These are phyloP conservation scores for Andricus curvator DNA, from an alignment of 2,888 invertebrate genomes.

Conservation along the genomic window DNA sequence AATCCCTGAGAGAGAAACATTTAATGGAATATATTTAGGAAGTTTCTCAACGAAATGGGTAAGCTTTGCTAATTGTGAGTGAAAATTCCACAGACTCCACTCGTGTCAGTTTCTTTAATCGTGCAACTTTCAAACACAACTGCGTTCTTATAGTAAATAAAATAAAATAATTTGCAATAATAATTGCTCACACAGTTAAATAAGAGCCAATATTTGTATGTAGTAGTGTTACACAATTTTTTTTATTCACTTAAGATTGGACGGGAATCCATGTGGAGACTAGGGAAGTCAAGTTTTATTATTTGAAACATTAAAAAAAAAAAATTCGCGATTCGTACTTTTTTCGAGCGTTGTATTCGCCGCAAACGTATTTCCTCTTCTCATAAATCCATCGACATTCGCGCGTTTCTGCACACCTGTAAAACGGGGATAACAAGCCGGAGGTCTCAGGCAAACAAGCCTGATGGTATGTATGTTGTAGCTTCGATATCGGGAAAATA, in stretches of 20 bases:
- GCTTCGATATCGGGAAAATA: constrained; percentile 31
- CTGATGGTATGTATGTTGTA: neutral
- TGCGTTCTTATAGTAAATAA: neutral
- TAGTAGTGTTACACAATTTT: too few species aligned
- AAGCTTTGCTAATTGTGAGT: constrained; percentile 19
- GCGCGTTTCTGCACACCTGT: neutral
- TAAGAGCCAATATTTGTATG: too few species aligned
- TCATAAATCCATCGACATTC: constrained; percentile 33
- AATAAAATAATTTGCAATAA: neutral
- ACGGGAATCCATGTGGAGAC: too few species aligned
- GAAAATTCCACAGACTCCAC: constrained; percentile 10
- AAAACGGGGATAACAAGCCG: constrained; percentile 25
- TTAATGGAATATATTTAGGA: constrained; percentile 19
- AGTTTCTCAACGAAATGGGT: neutral
- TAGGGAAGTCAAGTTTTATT: neutral
- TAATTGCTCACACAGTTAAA: too few species aligned
- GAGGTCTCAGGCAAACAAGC: constrained; percentile 5
- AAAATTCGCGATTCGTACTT: neutral
- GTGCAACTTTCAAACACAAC: neutral
- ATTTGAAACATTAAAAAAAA: neutral
- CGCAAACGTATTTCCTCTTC: constrained; percentile 1
- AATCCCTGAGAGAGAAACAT: constrained; percentile 4
- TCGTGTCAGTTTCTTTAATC: neutral
- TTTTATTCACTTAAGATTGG: too few species aligned
- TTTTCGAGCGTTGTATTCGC: neutral